Evolutionary conservation across 2,113 vertebrate species (phyloP).

Genomic region (Zapus hudsonius): DNA sequence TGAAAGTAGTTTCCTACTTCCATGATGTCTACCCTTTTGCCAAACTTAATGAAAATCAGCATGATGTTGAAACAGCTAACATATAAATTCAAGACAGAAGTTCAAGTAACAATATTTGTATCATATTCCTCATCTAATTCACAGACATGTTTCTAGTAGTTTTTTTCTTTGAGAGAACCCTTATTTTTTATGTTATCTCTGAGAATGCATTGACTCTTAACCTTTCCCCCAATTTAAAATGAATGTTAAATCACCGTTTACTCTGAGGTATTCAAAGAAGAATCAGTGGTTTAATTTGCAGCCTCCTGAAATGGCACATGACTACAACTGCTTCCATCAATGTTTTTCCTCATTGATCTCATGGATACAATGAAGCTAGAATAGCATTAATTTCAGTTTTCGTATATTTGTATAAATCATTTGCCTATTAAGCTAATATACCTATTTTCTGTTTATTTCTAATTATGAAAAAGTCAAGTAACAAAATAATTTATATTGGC

Average conservation of each 20-base stretch:
- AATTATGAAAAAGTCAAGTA: conserved; percentile 15
- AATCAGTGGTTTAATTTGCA: conserved; percentile 81
- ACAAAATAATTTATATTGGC: conserved; percentile 20
- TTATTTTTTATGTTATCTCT: conserved; percentile 69
- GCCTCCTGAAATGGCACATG: conserved; percentile 71
- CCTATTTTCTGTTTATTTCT: not conserved
- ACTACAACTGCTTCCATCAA: conserved; percentile 61
- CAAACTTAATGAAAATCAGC: conserved; percentile 89
- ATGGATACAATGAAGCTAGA: conserved; percentile 14
- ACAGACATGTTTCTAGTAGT: conserved; percentile 65
- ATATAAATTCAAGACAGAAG: conserved; percentile 82
- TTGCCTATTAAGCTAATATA: not conserved
- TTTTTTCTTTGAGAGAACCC: conserved; percentile 76
- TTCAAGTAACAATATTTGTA: conserved; percentile 85
- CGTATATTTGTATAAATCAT: not conserved
- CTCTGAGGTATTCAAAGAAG: conserved; percentile 72
- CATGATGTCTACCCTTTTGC: conserved; percentile 86
- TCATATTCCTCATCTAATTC: conserved; percentile 69
- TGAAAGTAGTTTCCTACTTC: conserved; percentile 86
- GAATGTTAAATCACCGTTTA: conserved; percentile 63
- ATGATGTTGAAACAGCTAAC: conserved; percentile 83
- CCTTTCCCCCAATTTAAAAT: conserved; percentile 74
- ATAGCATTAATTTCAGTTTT: conserved; percentile 22
- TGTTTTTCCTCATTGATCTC: conserved; percentile 59
- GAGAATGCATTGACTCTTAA: conserved; percentile 53